Percentiles rank a stretch among this genome's conserved stretches.
Conservation (phyloP, 2,888 invertebrate species). For the Platycnemis pennipes region DNA sequence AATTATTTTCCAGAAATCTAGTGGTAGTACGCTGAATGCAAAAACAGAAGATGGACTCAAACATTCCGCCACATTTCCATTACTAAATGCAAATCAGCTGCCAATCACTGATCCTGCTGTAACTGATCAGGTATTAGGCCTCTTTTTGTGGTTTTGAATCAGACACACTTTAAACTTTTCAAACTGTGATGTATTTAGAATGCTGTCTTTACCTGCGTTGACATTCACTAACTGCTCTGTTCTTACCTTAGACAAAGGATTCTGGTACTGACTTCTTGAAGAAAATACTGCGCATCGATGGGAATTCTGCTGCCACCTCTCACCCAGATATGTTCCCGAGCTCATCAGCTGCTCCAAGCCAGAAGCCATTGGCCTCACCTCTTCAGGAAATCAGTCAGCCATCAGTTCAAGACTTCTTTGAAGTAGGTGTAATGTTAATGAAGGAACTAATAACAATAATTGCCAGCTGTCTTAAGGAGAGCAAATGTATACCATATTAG, state of each 20-base stretch:
- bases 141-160: not conserved
- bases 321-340: not conserved
- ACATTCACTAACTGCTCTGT: not conserved
- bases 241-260: slow-evolving; percentile 27
- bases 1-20: not conserved
- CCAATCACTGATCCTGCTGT: not conserved
- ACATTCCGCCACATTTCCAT: not conserved
- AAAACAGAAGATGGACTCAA: not conserved
- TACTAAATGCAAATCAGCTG: not conserved
- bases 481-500: too few relatives aligned
- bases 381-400: slow-evolving; percentile 73
- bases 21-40: not conserved
- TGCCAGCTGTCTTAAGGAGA: too few relatives aligned
- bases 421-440: slow-evolving; percentile 75
- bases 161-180: too few relatives aligned
- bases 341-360: not conserved
- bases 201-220: too few relatives aligned
- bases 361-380: not conserved
- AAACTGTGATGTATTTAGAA: too few relatives aligned
- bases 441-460: too few relatives aligned
- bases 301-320: slow-evolving; percentile 11
- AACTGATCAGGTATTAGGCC: not conserved
- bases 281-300: slow-evolving; percentile 69
- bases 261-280: slow-evolving; percentile 69
- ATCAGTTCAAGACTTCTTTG: slow-evolving; percentile 78